Evolutionary conservation across 1,140 invertebrate species (phyloP).

Genomic region (Bilobella aurantiaca): DNA sequence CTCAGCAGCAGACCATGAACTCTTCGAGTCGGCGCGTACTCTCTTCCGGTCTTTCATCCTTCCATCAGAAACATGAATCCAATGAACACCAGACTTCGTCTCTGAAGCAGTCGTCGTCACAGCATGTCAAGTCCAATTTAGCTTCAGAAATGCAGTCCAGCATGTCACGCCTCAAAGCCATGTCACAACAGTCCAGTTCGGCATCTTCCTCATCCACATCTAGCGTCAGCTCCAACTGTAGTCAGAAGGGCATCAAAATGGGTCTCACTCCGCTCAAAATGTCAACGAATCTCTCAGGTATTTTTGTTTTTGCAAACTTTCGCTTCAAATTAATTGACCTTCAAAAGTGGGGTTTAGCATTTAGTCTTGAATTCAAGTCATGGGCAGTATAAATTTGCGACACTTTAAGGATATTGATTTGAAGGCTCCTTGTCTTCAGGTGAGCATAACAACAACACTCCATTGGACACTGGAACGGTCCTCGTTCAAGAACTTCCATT

Average conservation of each 20-base stretch:
- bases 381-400: background rate
- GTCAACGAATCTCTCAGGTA: background rate
- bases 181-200: conserved; percentile 40
- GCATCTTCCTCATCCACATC: conserved; percentile 38
- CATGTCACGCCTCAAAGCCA: conserved; percentile 58
- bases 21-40: conserved; percentile 19
- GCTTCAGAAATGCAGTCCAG: conserved; percentile 62
- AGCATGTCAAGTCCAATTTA: conserved; percentile 56
- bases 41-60: conserved; percentile 23
- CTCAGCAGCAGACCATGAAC: conserved; percentile 30
- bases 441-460: conserved; percentile 16
- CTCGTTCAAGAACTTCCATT: conserved; percentile 32
- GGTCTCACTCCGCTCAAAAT: background rate
- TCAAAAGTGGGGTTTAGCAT: no score
- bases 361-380: background rate
- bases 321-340: background rate
- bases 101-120: conserved; percentile 26
- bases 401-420: background rate
- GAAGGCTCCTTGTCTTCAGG: background rate
- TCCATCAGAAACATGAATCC: conserved; percentile 25
- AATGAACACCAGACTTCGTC: conserved; percentile 25
- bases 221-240: conserved; percentile 32
- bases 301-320: background rate
- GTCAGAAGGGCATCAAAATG: conserved; percentile 21
- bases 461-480: conserved; percentile 32